Conservation (phyloP, 2,113 vertebrate genomes). For the Amphilophus citrinellus region DNA sequence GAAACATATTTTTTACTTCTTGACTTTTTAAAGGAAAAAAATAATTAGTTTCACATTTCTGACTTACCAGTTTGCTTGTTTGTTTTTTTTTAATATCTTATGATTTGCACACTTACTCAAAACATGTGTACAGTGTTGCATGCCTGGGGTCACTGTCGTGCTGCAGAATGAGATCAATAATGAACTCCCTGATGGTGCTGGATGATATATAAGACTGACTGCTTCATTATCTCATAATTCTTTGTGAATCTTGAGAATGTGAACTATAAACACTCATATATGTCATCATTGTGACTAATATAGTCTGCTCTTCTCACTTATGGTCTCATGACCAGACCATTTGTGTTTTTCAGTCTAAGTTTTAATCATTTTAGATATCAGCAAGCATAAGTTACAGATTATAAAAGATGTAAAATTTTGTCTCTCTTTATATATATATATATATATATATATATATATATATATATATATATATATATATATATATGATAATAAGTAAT, state of each 20-base stretch:
- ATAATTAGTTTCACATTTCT: neutral
- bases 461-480: too few species aligned
- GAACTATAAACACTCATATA: neutral
- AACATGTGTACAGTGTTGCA: neutral
- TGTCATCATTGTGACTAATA: neutral
- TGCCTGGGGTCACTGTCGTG: neutral
- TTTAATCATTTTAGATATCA: neutral
- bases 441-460: too few species aligned
- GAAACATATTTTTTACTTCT: neutral
- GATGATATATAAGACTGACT: neutral
- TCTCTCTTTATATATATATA: too few species aligned
- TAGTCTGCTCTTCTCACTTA: neutral
- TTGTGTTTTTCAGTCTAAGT: neutral
- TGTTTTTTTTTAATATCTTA: neutral
- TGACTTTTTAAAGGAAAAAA: neutral
- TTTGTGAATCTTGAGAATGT: neutral
- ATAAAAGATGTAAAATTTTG: neutral
- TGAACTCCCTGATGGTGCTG: too few species aligned
- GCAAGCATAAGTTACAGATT: neutral
- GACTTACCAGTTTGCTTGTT: neutral
- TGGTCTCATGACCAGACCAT: neutral
- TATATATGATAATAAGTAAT: neutral
- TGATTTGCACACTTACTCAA: neutral
- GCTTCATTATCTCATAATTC: neutral
- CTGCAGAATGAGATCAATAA: neutral